Percentiles rank a stretch among this genome's conserved stretches.
Conservation (phyloP, 2,113 vertebrate species). For the Plecturocebus donacophilus region DNA sequence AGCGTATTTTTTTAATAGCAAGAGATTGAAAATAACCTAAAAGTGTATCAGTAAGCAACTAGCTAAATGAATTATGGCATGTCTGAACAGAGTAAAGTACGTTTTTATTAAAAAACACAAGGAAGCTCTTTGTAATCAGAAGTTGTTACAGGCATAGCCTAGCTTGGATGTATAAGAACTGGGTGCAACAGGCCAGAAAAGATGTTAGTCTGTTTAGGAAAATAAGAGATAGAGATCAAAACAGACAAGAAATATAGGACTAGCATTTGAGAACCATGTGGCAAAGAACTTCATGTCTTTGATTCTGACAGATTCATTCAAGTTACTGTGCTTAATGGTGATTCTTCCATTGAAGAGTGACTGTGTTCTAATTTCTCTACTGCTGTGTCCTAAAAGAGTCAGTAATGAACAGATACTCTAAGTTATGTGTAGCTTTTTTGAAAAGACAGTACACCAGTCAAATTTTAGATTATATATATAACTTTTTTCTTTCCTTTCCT, state of each 20-base stretch:
- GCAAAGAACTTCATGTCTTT: neutral
- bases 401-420: neutral
- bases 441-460: neutral
- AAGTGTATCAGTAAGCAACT: neutral
- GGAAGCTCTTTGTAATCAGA: neutral
- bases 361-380: neutral
- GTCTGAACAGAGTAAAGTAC: neutral
- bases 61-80: neutral
- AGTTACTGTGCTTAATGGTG: neutral
- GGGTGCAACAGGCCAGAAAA: neutral
- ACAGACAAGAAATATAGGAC: neutral
- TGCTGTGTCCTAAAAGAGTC: neutral
- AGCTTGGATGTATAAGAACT: neutral
- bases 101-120: slow-evolving; percentile 20
- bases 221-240: neutral
- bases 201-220: neutral
- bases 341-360: neutral
- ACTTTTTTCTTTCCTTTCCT: neutral
- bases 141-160: neutral
- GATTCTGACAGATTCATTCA: neutral
- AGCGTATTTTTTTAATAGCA: neutral
- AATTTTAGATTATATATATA: neutral
- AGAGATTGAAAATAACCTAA: neutral
- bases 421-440: neutral
- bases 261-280: neutral